phyloP scores from a whole-genome alignment of 1,140 invertebrate species.

The Bombus superbus region DNA sequence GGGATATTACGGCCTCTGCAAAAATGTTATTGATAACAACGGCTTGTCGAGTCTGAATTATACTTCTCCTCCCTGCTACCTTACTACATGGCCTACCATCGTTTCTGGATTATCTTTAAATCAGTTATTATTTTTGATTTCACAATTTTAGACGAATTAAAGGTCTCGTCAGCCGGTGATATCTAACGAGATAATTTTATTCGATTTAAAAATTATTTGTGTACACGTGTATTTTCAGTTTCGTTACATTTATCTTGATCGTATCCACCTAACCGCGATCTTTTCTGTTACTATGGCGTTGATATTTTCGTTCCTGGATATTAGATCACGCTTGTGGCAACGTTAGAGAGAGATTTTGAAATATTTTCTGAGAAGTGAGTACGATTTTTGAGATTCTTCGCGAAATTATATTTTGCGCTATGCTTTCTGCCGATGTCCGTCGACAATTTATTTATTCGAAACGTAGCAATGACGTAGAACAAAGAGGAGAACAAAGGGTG shows the following conservation, averaged over 20 bases:
- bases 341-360: neutral
- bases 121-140: conserved; percentile 63
- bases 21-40: conserved; percentile 79
- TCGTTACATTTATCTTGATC: neutral
- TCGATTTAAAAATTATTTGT: neutral
- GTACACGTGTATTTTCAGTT: too few relatives aligned
- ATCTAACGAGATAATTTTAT: neutral
- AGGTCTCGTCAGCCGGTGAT: neutral
- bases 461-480: neutral
- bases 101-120: conserved; percentile 56
- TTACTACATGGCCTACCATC: neutral
- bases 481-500: neutral
- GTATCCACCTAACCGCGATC: neutral
- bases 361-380: neutral
- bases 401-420: neutral
- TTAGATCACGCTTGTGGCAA: too few relatives aligned
- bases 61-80: conserved; percentile 31
- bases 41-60: conserved; percentile 63
- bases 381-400: neutral
- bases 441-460: conserved; percentile 10
- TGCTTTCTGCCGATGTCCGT: neutral
- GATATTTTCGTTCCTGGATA: neutral
- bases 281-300: neutral
- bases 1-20: conserved; percentile 71
- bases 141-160: conserved; percentile 9